Conservation (phyloP, 1,140 invertebrate species). For the Formica exsecta region DNA sequence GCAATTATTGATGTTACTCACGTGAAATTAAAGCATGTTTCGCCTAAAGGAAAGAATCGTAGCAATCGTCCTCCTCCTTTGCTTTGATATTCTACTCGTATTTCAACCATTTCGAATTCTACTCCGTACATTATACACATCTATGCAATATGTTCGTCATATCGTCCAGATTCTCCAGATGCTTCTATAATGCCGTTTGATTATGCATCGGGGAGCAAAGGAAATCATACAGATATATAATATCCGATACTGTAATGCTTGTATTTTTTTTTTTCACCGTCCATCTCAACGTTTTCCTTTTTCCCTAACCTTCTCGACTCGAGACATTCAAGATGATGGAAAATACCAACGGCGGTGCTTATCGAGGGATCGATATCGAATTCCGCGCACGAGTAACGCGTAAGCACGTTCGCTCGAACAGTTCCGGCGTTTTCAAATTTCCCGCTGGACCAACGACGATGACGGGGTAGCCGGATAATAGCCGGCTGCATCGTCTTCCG, state of each 20-base stretch:
- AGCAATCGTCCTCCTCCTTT: background rate
- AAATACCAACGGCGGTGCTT: slow-evolving; percentile 49
- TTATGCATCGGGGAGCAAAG: no score
- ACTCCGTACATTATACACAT: background rate
- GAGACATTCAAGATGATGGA: slow-evolving; percentile 58
- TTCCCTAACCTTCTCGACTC: slow-evolving; percentile 15
- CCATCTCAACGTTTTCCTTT: slow-evolving; percentile 2
- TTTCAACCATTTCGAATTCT: background rate
- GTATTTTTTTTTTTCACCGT: background rate
- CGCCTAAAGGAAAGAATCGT: background rate
- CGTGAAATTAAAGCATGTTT: background rate
- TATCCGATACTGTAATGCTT: background rate
- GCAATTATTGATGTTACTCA: background rate
- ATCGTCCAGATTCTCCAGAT: no score
- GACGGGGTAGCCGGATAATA: slow-evolving; percentile 50
- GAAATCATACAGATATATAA: background rate
- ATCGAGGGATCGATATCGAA: slow-evolving; percentile 55
- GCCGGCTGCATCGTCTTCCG: slow-evolving; percentile 46
- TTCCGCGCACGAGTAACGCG: slow-evolving; percentile 45
- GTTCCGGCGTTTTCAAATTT: slow-evolving; percentile 61
- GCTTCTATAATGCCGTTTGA: no score
- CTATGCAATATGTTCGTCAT: no score
- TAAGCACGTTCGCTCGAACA: slow-evolving; percentile 53
- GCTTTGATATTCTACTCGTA: background rate
- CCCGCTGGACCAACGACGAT: slow-evolving; percentile 37